Conservation (phyloP, 2,797 vertebrate species). For the Tachyglossus aculeatus region DNA sequence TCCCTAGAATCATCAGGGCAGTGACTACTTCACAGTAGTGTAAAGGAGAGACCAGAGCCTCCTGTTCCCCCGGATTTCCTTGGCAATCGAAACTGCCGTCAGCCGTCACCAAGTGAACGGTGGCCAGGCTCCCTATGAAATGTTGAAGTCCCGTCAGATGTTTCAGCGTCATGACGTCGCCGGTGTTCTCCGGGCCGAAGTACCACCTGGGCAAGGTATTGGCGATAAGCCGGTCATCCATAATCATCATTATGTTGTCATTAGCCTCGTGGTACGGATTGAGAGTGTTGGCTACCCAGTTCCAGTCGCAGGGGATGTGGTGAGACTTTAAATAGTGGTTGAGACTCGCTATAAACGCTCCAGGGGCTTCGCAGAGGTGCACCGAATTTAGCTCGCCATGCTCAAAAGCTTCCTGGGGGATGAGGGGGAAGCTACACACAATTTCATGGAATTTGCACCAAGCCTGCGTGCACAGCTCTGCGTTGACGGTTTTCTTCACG, state of each 20-base stretch:
- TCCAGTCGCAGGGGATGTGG: conserved; percentile 84
- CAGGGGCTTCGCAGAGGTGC: conserved; percentile 94
- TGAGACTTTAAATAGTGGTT: conserved; percentile 92
- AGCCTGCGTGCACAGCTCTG: conserved; percentile 95
- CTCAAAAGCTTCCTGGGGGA: conserved; percentile 80
- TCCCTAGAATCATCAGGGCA: conserved; percentile 83
- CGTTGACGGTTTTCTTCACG: conserved; percentile 82
- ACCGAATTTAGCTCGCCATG: conserved; percentile 85
- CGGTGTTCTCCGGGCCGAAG: conserved; percentile 93
- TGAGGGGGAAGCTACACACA: conserved; percentile 80
- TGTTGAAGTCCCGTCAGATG: conserved; percentile 84
- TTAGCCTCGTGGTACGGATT: conserved; percentile 96
- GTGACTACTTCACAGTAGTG: conserved; percentile 90
- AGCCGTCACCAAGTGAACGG: conserved; percentile 89
- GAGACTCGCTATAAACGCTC: conserved; percentile 91
- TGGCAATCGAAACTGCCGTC: conserved; percentile 98
- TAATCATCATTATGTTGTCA: conserved; percentile 83
- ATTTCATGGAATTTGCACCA: conserved; percentile 97
- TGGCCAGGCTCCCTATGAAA: conserved; percentile 80
- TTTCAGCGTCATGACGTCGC: conserved; percentile 87
- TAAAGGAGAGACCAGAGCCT: conserved; percentile 88
- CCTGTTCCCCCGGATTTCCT: conserved; percentile 95
- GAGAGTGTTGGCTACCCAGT: conserved; percentile 91
- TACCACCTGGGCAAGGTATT: conserved; percentile 92
- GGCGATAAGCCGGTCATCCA: conserved; percentile 90